Evolutionary conservation across 2,797 vertebrate genomes (phyloP).

Genomic region (Macropus fuliginosus): DNA sequence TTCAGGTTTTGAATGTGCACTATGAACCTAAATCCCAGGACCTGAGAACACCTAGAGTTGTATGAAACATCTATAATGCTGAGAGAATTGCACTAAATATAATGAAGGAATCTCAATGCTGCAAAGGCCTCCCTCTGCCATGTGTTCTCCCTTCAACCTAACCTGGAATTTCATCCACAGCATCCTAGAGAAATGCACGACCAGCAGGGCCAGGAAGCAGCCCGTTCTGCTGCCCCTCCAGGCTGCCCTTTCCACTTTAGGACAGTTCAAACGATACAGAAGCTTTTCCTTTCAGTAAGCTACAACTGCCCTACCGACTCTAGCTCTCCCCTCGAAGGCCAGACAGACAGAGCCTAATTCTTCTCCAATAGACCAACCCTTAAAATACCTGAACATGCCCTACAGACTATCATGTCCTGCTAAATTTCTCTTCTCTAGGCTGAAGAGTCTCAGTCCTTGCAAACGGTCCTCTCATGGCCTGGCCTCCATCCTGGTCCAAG

Average conservation of each 20-base stretch:
- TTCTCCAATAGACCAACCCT: background rate
- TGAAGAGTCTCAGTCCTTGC: background rate
- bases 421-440: background rate
- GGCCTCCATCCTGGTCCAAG: background rate
- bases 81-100: slow-evolving; percentile 49
- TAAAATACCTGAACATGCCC: background rate
- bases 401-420: background rate
- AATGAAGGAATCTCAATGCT: slow-evolving; percentile 52
- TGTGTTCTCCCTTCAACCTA: background rate
- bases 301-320: background rate
- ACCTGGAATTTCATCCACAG: background rate
- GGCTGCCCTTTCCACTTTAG: background rate
- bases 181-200: background rate
- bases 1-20: slow-evolving; percentile 62
- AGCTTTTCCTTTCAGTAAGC: background rate
- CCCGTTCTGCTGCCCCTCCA: fast-evolving
- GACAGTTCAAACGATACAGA: background rate
- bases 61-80: slow-evolving; percentile 33
- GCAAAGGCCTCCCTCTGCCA: slow-evolving; percentile 43
- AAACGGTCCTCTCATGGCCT: background rate
- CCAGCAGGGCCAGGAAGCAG: background rate
- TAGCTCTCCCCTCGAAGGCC: background rate
- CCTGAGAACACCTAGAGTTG: slow-evolving; percentile 30
- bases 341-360: background rate
- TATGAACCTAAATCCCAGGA: slow-evolving; percentile 50